Conservation (phyloP, 2,888 invertebrate species). For the Eupithecia pulchellata region DNA sequence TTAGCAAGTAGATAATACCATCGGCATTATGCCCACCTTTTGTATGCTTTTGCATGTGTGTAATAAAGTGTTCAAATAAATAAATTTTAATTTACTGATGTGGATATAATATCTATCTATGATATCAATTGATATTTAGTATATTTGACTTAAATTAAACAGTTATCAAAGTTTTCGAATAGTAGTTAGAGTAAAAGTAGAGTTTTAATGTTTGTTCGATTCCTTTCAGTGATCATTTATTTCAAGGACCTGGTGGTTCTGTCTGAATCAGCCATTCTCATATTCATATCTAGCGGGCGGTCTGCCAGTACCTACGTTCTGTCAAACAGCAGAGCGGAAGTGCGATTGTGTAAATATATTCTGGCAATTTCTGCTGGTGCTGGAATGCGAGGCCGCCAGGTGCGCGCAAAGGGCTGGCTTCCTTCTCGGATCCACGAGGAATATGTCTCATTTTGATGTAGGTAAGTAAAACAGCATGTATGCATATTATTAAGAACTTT, state of each 20-base stretch:
- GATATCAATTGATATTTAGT: no score
- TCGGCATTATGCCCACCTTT: no score
- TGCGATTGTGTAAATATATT: slow-evolving; percentile 41
- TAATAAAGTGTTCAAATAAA: no score
- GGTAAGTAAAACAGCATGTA: not conserved
- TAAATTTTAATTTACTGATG: no score
- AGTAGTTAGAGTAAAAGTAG: not conserved
- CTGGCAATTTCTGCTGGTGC: slow-evolving; percentile 26
- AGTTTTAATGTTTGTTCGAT: not conserved
- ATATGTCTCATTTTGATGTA: not conserved
- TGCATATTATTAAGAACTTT: no score
- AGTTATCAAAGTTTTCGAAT: no score
- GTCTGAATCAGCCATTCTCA: not conserved
- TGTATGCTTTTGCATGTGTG: no score
- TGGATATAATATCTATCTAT: no score
- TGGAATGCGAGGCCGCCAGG: slow-evolving; percentile 45
- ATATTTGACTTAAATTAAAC: no score
- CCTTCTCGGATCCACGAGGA: slow-evolving; percentile 26
- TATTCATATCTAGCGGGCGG: slow-evolving; percentile 23
- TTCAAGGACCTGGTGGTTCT: not conserved
- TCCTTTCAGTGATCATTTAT: not conserved
- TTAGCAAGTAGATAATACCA: no score
- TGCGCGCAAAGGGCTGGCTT: slow-evolving; percentile 39
- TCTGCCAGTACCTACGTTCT: slow-evolving; percentile 27
- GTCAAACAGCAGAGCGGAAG: slow-evolving; percentile 30